phyloP scores from a whole-genome alignment of 1,140 invertebrate species.

The Pararge aegeria region DNA sequence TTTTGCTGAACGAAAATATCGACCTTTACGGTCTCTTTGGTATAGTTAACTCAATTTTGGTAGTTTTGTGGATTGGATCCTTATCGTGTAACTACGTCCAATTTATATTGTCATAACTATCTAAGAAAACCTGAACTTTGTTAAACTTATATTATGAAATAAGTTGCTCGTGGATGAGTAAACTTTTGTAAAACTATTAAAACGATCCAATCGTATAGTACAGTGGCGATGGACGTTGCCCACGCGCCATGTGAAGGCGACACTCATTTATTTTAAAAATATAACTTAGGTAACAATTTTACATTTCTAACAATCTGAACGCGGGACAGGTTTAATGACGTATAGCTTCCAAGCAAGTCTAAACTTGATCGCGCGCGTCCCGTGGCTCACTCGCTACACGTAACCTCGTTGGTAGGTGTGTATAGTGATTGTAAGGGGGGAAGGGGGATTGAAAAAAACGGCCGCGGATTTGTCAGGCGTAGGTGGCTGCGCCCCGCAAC shows the following conservation, averaged over 20 bases:
- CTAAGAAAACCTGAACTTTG: not conserved
- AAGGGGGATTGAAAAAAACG: conserved; percentile 43
- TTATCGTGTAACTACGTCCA: no score
- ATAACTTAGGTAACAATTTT: conserved; percentile 29
- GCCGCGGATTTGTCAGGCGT: conserved; percentile 73
- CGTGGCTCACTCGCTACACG: conserved; percentile 35
- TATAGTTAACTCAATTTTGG: no score
- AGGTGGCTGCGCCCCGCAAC: conserved; percentile 53
- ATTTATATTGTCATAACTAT: not conserved
- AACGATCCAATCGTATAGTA: conserved; percentile 37
- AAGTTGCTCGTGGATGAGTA: no score
- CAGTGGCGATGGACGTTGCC: conserved; percentile 48
- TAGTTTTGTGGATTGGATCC: no score
- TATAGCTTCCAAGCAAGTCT: conserved; percentile 57
- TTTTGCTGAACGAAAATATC: no score
- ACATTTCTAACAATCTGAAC: conserved; percentile 36
- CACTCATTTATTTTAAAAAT: conserved; percentile 21
- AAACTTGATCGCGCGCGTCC: conserved; percentile 59
- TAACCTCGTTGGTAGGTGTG: conserved; percentile 36
- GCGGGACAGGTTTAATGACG: conserved; percentile 41
- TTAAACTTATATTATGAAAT: no score
- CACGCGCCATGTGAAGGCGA: conserved; percentile 30
- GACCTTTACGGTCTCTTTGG: no score
- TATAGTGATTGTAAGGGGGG: conserved; percentile 35
- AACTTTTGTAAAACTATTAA: conserved; percentile 44